These are phyloP conservation scores for Intellagama lesueurii DNA, from an alignment of 2,797 vertebrate species.

Conservation along the genomic window DNA sequence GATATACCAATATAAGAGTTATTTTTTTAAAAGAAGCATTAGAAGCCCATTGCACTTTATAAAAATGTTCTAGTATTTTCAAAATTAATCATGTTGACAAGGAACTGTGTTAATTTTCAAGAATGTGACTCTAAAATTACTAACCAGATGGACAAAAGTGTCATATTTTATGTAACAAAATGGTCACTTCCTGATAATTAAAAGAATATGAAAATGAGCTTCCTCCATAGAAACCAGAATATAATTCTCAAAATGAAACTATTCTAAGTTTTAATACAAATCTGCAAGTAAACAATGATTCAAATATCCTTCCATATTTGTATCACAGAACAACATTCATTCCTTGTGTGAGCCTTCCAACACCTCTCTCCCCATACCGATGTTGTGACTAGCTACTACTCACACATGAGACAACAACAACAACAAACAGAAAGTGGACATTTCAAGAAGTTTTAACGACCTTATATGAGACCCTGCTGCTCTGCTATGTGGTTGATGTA, in stretches of 20 bases:
- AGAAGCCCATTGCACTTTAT: not conserved
- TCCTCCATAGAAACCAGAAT: not conserved
- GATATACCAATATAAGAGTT: too few species aligned
- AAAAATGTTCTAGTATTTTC: not conserved
- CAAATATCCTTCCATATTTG: not conserved
- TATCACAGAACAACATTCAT: not conserved
- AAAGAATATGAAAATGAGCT: too few species aligned
- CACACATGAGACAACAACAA: not conserved
- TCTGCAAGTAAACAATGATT: not conserved
- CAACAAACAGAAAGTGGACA: not conserved
- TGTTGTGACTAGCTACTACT: not conserved
- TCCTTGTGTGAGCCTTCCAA: not conserved
- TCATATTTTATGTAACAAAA: not conserved
- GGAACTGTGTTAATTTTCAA: not conserved
- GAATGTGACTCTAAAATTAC: not conserved
- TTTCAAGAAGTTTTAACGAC: not conserved
- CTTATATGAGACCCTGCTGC: not conserved
- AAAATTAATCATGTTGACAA: not conserved
- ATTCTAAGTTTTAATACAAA: not conserved
- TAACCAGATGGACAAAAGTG: not conserved
- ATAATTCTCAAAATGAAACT: not conserved
- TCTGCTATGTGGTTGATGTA: not conserved
- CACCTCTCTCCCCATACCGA: not conserved
- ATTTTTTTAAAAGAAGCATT: not conserved
- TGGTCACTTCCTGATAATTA: not conserved